phyloP scores from a whole-genome alignment of 1,140 invertebrate genomes.

The Saccostrea echinata region DNA sequence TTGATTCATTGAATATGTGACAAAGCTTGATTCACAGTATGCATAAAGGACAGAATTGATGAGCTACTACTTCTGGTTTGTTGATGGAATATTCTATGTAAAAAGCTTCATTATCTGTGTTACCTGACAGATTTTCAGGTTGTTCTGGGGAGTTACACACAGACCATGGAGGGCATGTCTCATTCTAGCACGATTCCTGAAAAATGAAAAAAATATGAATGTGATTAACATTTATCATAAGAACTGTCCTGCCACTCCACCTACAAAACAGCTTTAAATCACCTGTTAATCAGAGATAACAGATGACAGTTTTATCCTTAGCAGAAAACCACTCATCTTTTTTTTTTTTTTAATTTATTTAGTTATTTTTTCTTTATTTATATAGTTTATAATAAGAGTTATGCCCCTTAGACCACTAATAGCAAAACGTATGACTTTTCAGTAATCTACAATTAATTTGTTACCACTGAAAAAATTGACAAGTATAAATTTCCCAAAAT shows the following conservation, averaged over 20 bases:
- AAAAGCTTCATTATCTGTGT: not conserved
- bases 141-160: constrained; percentile 74
- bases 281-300: not conserved
- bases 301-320: not conserved
- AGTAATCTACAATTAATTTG: no score
- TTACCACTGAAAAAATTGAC: no score
- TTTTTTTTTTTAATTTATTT: not conserved
- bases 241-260: not conserved
- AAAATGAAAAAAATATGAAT: not conserved
- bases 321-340: not conserved
- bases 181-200: constrained; percentile 70
- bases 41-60: no score
- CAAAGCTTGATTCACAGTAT: no score
- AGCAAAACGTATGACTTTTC: no score
- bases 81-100: no score
- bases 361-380: no score
- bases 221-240: constrained; percentile 19
- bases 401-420: not conserved
- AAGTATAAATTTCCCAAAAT: no score
- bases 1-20: no score
- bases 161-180: constrained; percentile 70
- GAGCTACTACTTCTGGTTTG: no score
- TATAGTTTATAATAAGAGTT: no score
- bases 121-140: constrained; percentile 75
- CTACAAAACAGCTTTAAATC: not conserved